Evolutionary conservation across 2,888 invertebrate species (phyloP).

Genomic region (Drosophila rubida): DNA sequence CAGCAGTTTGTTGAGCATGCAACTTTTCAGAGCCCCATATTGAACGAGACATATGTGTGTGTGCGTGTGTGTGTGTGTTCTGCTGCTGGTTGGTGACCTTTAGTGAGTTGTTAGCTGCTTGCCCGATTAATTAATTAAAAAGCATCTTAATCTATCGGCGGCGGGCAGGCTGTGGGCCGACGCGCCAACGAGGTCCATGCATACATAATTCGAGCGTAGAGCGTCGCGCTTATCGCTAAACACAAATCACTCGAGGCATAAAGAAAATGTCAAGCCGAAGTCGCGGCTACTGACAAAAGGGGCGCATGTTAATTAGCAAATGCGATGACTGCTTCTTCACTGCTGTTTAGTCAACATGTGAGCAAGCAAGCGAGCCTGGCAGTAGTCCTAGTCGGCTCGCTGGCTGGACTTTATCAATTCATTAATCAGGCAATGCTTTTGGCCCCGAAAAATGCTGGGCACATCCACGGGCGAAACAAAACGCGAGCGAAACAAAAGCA

Average conservation of each 20-base stretch:
- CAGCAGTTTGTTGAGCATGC: slow-evolving; percentile 35
- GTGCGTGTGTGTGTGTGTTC: too few relatives aligned
- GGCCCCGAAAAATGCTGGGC: slow-evolving; percentile 44
- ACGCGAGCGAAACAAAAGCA: slow-evolving; percentile 41
- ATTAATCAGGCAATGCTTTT: slow-evolving; percentile 67
- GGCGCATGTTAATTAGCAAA: slow-evolving; percentile 74
- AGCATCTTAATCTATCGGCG: slow-evolving; percentile 50
- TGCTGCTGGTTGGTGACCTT: slow-evolving; percentile 10
- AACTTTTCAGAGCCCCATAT: slow-evolving; percentile 11
- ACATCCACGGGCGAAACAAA: slow-evolving; percentile 11
- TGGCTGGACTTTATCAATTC: slow-evolving; percentile 62
- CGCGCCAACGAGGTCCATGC: too few relatives aligned
- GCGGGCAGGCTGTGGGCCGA: slow-evolving; percentile 2
- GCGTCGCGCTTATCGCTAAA: slow-evolving; percentile 56
- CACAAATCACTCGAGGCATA: slow-evolving; percentile 71
- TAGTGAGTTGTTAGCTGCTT: background rate
- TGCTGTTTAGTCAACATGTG: slow-evolving; percentile 34
- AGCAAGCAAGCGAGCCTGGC: slow-evolving; percentile 5
- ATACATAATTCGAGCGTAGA: background rate
- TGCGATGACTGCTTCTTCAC: slow-evolving; percentile 35
- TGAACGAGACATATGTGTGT: too few relatives aligned
- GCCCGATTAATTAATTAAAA: slow-evolving; percentile 68
- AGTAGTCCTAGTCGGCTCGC: background rate
- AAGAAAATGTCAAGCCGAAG: slow-evolving; percentile 66
- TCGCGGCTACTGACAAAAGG: slow-evolving; percentile 16